phyloP scores from a whole-genome alignment of 2,797 vertebrate genomes.

The Lepidocolaptes lacrymiger region DNA sequence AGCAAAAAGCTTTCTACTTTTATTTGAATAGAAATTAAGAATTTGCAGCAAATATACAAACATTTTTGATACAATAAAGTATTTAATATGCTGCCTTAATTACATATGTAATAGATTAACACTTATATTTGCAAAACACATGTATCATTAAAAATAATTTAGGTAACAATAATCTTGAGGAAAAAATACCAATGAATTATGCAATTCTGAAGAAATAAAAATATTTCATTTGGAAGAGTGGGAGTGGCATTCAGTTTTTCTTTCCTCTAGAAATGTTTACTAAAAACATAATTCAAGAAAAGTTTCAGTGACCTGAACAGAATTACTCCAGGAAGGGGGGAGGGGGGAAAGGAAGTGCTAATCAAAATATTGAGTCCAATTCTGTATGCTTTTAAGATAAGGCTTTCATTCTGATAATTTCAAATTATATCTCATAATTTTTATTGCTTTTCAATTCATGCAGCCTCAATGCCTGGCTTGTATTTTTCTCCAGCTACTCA shows the following conservation, averaged over 20 bases:
- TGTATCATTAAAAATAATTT: neutral
- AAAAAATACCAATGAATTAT: neutral
- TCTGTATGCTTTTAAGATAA: neutral
- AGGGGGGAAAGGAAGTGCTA: neutral
- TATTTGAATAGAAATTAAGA: neutral
- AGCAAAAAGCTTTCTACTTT: neutral
- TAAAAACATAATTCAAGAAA: neutral
- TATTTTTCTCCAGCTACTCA: constrained; percentile 30
- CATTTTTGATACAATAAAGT: neutral
- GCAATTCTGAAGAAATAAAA: neutral
- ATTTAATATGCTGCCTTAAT: neutral
- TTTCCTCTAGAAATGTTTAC: neutral
- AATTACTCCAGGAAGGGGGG: neutral
- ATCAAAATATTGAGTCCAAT: neutral
- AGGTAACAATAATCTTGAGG: neutral
- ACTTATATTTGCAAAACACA: neutral
- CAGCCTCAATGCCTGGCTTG: neutral
- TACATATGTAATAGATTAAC: neutral
- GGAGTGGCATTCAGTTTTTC: neutral
- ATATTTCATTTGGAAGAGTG: neutral
- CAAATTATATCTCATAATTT: neutral
- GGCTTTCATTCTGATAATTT: neutral
- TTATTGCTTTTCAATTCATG: constrained; percentile 14
- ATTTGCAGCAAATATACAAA: neutral
- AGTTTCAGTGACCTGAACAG: neutral